Evolutionary conservation across 1,140 invertebrate species (phyloP).

Genomic region (Metopolophium dirhodum): DNA sequence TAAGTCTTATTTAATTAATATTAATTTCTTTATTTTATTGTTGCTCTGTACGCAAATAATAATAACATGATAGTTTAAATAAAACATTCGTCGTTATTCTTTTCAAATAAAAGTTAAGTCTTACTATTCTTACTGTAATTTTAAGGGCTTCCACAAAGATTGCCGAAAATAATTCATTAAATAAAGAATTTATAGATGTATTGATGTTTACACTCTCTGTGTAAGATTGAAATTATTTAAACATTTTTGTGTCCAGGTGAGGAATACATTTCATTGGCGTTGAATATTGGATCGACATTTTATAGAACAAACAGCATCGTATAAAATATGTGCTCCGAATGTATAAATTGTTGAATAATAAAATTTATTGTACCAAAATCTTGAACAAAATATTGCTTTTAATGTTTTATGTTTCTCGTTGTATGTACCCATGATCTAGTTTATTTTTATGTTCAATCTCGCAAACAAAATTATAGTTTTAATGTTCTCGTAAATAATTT

Average conservation of each 20-base stretch:
- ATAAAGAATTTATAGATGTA: not conserved
- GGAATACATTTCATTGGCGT: not conserved
- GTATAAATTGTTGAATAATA: not conserved
- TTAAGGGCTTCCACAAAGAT: not conserved
- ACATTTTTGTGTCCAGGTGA: not conserved
- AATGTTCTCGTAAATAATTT: slow-evolving; percentile 21
- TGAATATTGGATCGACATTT: not conserved
- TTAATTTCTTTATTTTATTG: too few relatives aligned
- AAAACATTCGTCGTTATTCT: not conserved
- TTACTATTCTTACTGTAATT: not conserved
- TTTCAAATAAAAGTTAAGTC: not conserved
- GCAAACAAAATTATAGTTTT: not conserved
- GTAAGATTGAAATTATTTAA: not conserved
- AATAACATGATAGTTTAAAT: not conserved
- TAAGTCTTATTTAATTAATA: not conserved
- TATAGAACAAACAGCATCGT: not conserved
- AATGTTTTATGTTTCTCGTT: slow-evolving; percentile 27
- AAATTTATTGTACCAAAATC: slow-evolving; percentile 5
- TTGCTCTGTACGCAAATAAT: too few relatives aligned
- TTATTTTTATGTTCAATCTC: slow-evolving; percentile 22
- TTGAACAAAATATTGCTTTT: slow-evolving; percentile 17
- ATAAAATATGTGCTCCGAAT: not conserved
- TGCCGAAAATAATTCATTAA: not conserved
- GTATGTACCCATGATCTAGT: not conserved
- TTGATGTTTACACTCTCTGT: not conserved